Conservation (phyloP, 2,113 vertebrate genomes). For the Euleptes europaea region DNA sequence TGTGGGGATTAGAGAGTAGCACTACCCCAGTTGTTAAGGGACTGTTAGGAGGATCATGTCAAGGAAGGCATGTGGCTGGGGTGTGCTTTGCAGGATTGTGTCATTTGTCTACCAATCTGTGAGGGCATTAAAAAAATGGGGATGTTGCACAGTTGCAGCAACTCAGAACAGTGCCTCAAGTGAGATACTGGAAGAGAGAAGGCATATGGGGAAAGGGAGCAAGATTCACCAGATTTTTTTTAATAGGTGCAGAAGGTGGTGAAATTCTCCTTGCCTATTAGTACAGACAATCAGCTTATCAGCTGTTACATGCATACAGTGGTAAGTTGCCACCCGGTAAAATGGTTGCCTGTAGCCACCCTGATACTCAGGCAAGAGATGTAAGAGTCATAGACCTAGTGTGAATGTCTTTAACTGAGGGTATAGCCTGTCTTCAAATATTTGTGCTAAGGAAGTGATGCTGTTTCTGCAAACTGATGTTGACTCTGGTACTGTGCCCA, state of each 20-base stretch:
- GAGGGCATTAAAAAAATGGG: background rate
- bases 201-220: too few relatives aligned
- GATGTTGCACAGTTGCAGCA: background rate
- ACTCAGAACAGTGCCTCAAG: background rate
- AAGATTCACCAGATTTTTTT: background rate
- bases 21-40: too few relatives aligned
- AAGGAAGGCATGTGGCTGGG: background rate
- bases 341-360: background rate
- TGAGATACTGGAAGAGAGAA: background rate
- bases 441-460: background rate
- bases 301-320: background rate
- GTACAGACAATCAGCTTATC: background rate
- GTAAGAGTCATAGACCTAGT: background rate
- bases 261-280: background rate
- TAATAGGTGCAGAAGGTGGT: background rate
- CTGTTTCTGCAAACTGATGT: background rate
- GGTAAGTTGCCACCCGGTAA: background rate
- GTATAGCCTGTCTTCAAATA: background rate
- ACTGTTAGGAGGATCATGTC: background rate
- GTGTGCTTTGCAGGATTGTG: background rate
- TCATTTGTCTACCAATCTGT: background rate
- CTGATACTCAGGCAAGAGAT: background rate
- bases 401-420: background rate
- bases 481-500: constrained; percentile 50
- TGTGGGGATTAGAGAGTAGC: background rate